Percentiles rank a stretch among this genome's conserved stretches.
phyloP scores from a whole-genome alignment of 2,888 invertebrate genomes.

The Criorhina ranunculi region DNA sequence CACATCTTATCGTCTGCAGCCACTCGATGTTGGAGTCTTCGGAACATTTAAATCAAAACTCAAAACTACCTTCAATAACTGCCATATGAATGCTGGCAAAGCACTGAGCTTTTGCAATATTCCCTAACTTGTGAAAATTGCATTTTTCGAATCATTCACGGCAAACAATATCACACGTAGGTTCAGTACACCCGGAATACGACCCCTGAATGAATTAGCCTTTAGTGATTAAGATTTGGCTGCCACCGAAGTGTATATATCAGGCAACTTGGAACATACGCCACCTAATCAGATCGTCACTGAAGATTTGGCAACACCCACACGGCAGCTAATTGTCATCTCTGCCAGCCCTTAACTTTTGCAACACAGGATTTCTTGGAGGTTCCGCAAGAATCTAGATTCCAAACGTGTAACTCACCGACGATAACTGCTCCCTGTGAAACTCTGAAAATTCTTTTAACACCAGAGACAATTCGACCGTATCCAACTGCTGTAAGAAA shows the following conservation, averaged over 20 bases:
- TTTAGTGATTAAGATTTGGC: constrained; percentile 25
- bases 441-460: constrained; percentile 36
- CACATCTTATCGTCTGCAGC: constrained; percentile 78
- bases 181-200: constrained; percentile 29
- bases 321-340: too few species aligned
- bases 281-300: too few species aligned
- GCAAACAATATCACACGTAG: constrained; percentile 59
- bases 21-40: constrained; percentile 68
- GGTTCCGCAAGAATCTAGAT: too few species aligned
- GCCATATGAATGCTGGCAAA: constrained; percentile 48
- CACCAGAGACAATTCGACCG: constrained; percentile 48
- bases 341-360: too few species aligned
- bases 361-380: too few species aligned
- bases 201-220: constrained; percentile 41
- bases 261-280: constrained; percentile 20
- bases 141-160: constrained; percentile 58
- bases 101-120: constrained; percentile 53
- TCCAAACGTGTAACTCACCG: constrained; percentile 38
- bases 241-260: constrained; percentile 14
- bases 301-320: too few species aligned
- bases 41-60: constrained; percentile 60
- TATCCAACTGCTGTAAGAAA: constrained; percentile 30
- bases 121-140: constrained; percentile 53
- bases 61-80: constrained; percentile 58
- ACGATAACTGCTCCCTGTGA: constrained; percentile 37